Conservation (phyloP, 2,888 invertebrate species). For the Thera obeliscata region DNA sequence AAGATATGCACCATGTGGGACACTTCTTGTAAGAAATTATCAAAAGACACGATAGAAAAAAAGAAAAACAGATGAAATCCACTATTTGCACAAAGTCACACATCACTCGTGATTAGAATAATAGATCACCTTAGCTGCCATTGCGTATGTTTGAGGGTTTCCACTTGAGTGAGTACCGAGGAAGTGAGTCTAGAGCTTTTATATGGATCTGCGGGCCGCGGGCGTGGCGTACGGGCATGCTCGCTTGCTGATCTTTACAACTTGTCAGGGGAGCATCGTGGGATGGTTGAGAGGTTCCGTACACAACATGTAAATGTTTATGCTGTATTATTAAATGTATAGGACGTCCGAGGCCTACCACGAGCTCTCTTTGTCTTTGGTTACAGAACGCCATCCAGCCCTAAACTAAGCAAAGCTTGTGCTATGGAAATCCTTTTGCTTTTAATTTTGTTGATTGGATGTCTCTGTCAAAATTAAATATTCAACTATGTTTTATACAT, state of each 20-base stretch:
- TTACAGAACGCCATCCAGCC: no score
- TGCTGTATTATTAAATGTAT: no score
- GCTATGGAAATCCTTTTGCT: no score
- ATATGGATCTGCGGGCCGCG: slow-evolving; percentile 67
- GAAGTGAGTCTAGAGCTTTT: slow-evolving; percentile 63
- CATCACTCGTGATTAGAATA: slow-evolving; percentile 45
- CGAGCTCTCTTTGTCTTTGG: no score
- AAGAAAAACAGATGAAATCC: slow-evolving; percentile 4
- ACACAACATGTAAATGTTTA: neutral
- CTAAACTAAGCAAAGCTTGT: no score
- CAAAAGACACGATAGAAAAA: no score
- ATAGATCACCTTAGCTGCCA: slow-evolving; percentile 78
- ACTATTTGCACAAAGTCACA: slow-evolving; percentile 30
- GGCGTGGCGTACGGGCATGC: slow-evolving; percentile 66
- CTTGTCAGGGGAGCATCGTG: slow-evolving; percentile 37
- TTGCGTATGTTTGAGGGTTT: slow-evolving; percentile 70
- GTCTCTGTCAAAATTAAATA: no score
- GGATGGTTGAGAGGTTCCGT: slow-evolving; percentile 29
- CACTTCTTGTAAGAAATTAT: no score
- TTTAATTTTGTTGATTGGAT: no score
- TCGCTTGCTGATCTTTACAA: slow-evolving; percentile 73
- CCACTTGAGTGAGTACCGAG: slow-evolving; percentile 69
- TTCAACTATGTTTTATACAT: no score
- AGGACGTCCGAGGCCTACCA: no score
- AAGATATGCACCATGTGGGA: no score